Evolutionary conservation across 2,797 vertebrate species (phyloP), one percentile per base, ranked within the genome.

Genomic region (Nothura maculosa): DNA sequence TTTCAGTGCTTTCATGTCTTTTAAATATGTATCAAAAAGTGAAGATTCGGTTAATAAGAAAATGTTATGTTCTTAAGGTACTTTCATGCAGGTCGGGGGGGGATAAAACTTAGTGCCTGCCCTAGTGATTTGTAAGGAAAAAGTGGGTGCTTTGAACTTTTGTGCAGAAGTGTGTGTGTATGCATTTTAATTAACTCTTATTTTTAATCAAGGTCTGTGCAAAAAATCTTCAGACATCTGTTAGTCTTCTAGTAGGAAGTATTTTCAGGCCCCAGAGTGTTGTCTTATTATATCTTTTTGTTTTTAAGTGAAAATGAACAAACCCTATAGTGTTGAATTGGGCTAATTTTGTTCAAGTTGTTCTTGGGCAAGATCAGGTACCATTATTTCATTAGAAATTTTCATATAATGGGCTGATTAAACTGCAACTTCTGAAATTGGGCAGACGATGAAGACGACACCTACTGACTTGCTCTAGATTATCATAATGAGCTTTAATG

Each of bases 381-480:
- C 60, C 62, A 12, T 36, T 14, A 52, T 67, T 61, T 95, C 86
- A 61, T 67, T 63, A 70, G 43, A 82, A 80, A 21, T 69, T 90
- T 88, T 84, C 32, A 24, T 72, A 42, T 84, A 85, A 84, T 38
- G 36, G 75, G 15, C 28, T 90, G 81, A 76, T 90, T 67, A 88
- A 93, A 81, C 43, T 1, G 3, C 15, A 16, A 47, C 38, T 76
- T 84, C 67, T 55, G 0, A 89, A 88, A 76, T 88, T 70, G 78
- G 30, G 34, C 52, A 48, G 67, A 88, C 62, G 67, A 81, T 90
- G 88, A 73, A 86, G 69, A 75, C 86, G 77, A 52, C 72, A 86
- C 74, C 83, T 69, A 52, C 83, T 81, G 66, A 81, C 69, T 94
- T 86, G 50, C 83, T 92, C 54, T 81, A 81, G 48, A 25, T 90